Evolutionary conservation across 2,888 invertebrate genomes (phyloP).

Genomic region (Euplagia quadripunctaria): DNA sequence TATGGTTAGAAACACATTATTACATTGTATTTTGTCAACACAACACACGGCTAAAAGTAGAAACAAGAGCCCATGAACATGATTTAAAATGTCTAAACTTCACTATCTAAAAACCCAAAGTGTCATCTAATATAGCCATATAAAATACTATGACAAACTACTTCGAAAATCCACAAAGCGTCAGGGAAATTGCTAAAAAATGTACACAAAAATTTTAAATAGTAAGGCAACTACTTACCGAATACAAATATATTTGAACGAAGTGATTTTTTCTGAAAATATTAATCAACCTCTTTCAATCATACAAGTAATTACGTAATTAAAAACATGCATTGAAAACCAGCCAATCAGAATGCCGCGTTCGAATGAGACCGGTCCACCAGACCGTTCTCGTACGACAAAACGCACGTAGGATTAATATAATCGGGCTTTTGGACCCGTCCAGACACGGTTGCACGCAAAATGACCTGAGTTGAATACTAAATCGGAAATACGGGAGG

Average conservation of each 20-base stretch:
- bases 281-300: slow-evolving; percentile 24
- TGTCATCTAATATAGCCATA: neutral
- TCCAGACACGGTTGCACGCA: slow-evolving; percentile 72
- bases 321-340: slow-evolving; percentile 50
- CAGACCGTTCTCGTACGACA: slow-evolving; percentile 62
- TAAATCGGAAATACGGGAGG: slow-evolving; percentile 62
- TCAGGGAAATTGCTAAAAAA: neutral
- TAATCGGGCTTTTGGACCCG: slow-evolving; percentile 67
- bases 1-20: no score
- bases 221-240: no score
- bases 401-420: slow-evolving; percentile 81
- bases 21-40: no score
- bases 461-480: slow-evolving; percentile 73
- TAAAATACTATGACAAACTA: neutral
- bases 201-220: neutral
- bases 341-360: slow-evolving; percentile 54
- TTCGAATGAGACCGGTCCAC: slow-evolving; percentile 47
- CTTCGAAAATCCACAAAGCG: neutral
- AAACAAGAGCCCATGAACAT: no score
- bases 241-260: slow-evolving; percentile 1
- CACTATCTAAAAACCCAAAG: no score
- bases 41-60: no score
- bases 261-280: slow-evolving; percentile 26
- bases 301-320: slow-evolving; percentile 51
- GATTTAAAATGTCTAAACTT: no score